Percentiles rank a stretch among this genome's conserved stretches.
phyloP scores from a whole-genome alignment of 1,140 invertebrate genomes.

The Leucophenga varia region DNA sequence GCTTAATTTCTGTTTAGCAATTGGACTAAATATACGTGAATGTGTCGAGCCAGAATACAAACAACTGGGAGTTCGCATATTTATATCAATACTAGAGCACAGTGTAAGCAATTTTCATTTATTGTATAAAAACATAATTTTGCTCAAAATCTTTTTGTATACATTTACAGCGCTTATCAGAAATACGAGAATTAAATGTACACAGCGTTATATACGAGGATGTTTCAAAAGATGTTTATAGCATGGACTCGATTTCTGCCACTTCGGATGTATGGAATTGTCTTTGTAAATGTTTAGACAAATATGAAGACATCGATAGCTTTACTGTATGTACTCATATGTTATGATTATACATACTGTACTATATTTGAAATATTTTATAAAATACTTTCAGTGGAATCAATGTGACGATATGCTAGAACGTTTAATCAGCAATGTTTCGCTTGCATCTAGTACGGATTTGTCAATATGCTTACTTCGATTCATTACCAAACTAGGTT shows the following conservation, averaged over 20 bases:
- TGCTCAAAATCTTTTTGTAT: too few species aligned
- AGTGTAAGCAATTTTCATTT: slow-evolving; percentile 22
- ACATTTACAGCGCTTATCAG: slow-evolving; percentile 8
- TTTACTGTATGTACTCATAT: slow-evolving; percentile 13
- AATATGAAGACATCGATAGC: slow-evolving; percentile 25
- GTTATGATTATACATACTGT: too few species aligned
- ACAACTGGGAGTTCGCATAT: slow-evolving; percentile 28
- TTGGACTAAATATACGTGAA: slow-evolving; percentile 34
- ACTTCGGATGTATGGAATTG: slow-evolving; percentile 31
- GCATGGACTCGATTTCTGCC: slow-evolving; percentile 17
- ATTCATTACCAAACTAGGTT: slow-evolving; percentile 31
- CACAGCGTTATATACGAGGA: slow-evolving; percentile 36
- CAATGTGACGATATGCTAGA: slow-evolving; percentile 42
- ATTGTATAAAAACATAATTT: too few species aligned
- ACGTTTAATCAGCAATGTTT: slow-evolving; percentile 31
- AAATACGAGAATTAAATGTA: slow-evolving; percentile 33
- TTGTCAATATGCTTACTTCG: slow-evolving; percentile 25
- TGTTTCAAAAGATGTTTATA: slow-evolving; percentile 28
- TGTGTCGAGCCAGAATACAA: slow-evolving; percentile 27
- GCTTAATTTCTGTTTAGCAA: slow-evolving; percentile 27
- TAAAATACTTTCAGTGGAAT: too few species aligned
- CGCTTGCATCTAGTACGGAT: slow-evolving; percentile 16
- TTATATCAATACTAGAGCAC: slow-evolving; percentile 21
- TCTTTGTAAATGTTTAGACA: slow-evolving; percentile 33
- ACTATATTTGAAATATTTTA: too few species aligned